Evolutionary conservation across 2,797 vertebrate species (phyloP).

Genomic region (Sitta carolinensis): DNA sequence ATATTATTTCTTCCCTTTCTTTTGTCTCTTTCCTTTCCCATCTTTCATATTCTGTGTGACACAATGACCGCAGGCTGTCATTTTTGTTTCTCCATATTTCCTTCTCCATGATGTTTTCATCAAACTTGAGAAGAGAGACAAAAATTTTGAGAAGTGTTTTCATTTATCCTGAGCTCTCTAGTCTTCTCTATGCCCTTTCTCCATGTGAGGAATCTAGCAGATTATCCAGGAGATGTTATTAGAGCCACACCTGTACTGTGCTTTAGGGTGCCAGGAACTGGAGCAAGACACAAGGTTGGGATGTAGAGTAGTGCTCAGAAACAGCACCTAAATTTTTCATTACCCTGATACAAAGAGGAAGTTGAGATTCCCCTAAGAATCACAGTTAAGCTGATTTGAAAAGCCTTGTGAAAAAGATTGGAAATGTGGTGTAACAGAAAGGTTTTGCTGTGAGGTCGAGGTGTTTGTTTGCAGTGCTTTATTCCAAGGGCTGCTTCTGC

Average conservation of each 20-base stretch:
- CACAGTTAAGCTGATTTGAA: not conserved
- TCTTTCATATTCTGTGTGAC: not conserved
- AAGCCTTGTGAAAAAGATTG: not conserved
- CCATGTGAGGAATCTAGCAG: not conserved
- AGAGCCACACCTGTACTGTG: not conserved
- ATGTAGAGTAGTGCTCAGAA: not conserved
- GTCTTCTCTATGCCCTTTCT: not conserved
- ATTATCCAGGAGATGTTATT: not conserved
- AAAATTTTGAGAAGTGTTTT: not conserved
- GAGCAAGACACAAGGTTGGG: rapidly evolving
- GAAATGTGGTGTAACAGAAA: not conserved
- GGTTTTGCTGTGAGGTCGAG: not conserved
- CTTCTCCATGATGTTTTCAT: not conserved
- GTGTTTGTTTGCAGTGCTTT: rapidly evolving
- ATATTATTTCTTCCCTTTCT: not conserved
- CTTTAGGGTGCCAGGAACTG: not conserved
- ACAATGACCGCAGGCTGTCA: not conserved
- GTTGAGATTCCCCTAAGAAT: not conserved
- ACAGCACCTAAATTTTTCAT: not conserved
- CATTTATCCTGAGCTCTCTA: not conserved
- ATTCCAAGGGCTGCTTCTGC: not conserved
- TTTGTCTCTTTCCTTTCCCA: conserved; percentile 8
- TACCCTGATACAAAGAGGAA: not conserved
- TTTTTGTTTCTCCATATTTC: not conserved
- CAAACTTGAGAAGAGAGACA: not conserved